Evolutionary conservation across 1,140 invertebrate genomes (phyloP).

Genomic region (Spodoptera litura): DNA sequence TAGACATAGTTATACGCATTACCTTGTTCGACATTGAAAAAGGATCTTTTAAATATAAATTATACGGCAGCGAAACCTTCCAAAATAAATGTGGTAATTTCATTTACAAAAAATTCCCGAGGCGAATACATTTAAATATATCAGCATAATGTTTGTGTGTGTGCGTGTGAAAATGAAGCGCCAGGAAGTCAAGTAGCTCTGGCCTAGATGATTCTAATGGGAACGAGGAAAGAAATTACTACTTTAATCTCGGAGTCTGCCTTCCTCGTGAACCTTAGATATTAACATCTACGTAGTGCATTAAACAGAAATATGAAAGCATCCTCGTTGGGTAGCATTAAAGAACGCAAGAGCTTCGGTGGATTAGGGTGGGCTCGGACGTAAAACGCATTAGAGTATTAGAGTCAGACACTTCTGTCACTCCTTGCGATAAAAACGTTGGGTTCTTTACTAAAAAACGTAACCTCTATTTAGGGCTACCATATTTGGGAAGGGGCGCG

Average conservation of each 20-base stretch:
- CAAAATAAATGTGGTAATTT: conserved; percentile 76
- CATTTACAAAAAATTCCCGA: conserved; percentile 66
- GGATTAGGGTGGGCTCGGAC: conserved; percentile 58
- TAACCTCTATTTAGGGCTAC: conserved; percentile 73
- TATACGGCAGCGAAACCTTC: conserved; percentile 62
- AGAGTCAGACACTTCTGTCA: conserved; percentile 63
- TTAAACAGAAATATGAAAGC: conserved; percentile 43
- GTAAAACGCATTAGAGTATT: conserved; percentile 64
- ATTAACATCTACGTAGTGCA: conserved; percentile 26
- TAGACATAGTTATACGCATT: conserved; percentile 48
- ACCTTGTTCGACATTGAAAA: conserved; percentile 64
- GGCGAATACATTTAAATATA: conserved; percentile 75
- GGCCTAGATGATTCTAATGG: conserved; percentile 58
- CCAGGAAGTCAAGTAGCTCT: conserved; percentile 52
- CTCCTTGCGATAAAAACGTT: conserved; percentile 67
- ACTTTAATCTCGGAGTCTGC: conserved; percentile 50
- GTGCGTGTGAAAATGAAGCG: conserved; percentile 61
- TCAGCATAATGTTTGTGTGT: conserved; percentile 72
- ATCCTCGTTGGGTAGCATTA: conserved; percentile 41
- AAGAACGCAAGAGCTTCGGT: conserved; percentile 29
- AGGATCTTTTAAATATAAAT: conserved; percentile 64
- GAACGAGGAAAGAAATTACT: conserved; percentile 59
- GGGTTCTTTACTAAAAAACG: conserved; percentile 74
- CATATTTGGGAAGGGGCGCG: conserved; percentile 69
- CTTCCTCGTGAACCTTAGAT: conserved; percentile 18